These are phyloP conservation scores for Sinelater perroti DNA, from an alignment of 2,888 invertebrate species.

Conservation along the genomic window DNA sequence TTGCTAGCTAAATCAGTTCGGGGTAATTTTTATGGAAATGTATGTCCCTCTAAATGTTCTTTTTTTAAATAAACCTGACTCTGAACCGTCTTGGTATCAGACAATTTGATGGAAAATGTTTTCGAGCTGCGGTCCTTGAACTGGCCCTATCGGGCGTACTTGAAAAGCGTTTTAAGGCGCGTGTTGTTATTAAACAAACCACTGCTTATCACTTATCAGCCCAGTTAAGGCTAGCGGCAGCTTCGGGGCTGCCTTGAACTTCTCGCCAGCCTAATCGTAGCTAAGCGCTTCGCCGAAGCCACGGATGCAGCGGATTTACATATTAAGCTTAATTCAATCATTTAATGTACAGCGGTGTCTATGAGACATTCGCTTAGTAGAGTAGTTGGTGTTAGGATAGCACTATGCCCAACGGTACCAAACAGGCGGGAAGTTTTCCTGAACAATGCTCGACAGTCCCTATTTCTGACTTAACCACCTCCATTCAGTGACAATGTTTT, in stretches of 20 bases:
- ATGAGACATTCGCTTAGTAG: neutral
- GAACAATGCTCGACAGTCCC: too few relatives aligned
- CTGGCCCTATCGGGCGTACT: constrained; percentile 2
- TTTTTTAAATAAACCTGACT: too few relatives aligned
- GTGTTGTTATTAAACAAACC: constrained; percentile 3
- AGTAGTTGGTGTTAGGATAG: neutral
- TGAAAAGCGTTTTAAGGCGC: constrained; percentile 3
- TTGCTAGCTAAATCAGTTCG: too few relatives aligned
- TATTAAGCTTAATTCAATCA: constrained; percentile 30
- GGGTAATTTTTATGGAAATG: too few relatives aligned
- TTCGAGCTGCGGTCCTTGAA: constrained; percentile 8
- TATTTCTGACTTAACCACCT: too few relatives aligned
- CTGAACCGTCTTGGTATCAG: too few relatives aligned
- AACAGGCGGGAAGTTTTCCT: too few relatives aligned
- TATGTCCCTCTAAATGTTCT: too few relatives aligned
- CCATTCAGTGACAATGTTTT: too few relatives aligned
- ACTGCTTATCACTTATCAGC: neutral
- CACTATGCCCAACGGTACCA: too few relatives aligned
- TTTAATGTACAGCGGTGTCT: constrained; percentile 14
- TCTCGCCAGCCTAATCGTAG: neutral
- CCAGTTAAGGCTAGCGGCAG: neutral
- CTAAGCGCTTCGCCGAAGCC: too few relatives aligned
- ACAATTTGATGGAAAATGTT: too few relatives aligned
- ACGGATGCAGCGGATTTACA: constrained; percentile 28
- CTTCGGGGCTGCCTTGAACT: neutral